Percentiles rank a stretch among this genome's conserved stretches.
Evolutionary conservation across 2,113 vertebrate species (phyloP).

Genomic region (Scomber japonicus): DNA sequence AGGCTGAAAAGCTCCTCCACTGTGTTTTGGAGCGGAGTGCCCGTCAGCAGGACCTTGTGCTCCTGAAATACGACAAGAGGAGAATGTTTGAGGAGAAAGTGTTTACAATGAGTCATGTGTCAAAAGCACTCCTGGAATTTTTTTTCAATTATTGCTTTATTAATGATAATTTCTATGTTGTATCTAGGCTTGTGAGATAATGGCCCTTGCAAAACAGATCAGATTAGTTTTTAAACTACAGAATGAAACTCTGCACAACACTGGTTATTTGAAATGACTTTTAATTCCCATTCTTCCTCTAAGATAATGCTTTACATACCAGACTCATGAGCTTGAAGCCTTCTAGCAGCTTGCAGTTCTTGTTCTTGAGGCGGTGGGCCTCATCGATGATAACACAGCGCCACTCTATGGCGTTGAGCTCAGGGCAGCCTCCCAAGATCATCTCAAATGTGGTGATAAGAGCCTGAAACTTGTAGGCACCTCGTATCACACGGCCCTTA

Average conservation of each 20-base stretch:
- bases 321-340: constrained; percentile 98
- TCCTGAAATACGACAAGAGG: constrained; percentile 84
- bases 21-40: constrained; percentile 97
- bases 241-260: not conserved
- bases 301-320: constrained; percentile 75
- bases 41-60: constrained; percentile 96
- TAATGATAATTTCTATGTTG: not conserved
- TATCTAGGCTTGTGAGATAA: not conserved
- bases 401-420: constrained; percentile 98
- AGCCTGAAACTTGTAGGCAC: constrained; percentile 95
- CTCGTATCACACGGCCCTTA: constrained; percentile 91
- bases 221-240: not conserved
- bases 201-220: not conserved
- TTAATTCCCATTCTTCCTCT: not conserved
- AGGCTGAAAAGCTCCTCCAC: constrained; percentile 98
- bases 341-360: constrained; percentile 98
- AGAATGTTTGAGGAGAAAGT: not conserved
- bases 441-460: constrained; percentile 99
- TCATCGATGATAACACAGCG: constrained; percentile 98
- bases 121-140: not conserved
- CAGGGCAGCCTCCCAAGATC: constrained; percentile 97
- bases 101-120: not conserved
- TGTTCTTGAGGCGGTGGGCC: constrained; percentile 98
- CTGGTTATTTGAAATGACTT: not conserved
- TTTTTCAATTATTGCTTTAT: not conserved